phyloP scores from a whole-genome alignment of 2,888 invertebrate genomes.

The Aelia acuminata region DNA sequence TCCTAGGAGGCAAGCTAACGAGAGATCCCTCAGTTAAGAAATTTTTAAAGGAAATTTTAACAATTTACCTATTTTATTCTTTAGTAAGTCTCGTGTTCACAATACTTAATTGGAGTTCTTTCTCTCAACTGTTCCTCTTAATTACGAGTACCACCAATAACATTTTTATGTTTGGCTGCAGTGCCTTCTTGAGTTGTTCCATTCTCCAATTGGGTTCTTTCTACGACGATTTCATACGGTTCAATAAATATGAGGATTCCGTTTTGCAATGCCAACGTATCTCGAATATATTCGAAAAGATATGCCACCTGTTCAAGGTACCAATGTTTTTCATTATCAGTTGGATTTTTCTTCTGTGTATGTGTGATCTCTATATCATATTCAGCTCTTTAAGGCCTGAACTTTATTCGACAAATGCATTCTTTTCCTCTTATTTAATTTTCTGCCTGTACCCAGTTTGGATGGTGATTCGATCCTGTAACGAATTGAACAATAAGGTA shows the following conservation, averaged over 20 bases:
- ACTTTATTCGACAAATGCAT: neutral
- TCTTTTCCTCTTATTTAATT: neutral
- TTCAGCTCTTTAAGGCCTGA: neutral
- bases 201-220: neutral
- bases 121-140: neutral
- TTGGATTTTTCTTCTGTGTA: neutral
- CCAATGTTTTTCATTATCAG: neutral
- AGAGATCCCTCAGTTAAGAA: neutral
- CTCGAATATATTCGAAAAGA: neutral
- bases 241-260: slow-evolving; percentile 1
- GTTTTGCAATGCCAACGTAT: neutral
- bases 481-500: neutral
- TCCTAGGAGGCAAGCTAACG: neutral
- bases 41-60: neutral
- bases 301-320: neutral
- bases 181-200: neutral
- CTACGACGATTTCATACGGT: neutral
- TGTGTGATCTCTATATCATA: neutral
- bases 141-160: neutral
- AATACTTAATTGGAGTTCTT: neutral
- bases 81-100: neutral
- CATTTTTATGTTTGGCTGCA: neutral
- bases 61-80: neutral
- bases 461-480: neutral
- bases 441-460: neutral